Evolutionary conservation across 2,888 invertebrate species (phyloP).

Genomic region (Drosophila prostipennis): DNA sequence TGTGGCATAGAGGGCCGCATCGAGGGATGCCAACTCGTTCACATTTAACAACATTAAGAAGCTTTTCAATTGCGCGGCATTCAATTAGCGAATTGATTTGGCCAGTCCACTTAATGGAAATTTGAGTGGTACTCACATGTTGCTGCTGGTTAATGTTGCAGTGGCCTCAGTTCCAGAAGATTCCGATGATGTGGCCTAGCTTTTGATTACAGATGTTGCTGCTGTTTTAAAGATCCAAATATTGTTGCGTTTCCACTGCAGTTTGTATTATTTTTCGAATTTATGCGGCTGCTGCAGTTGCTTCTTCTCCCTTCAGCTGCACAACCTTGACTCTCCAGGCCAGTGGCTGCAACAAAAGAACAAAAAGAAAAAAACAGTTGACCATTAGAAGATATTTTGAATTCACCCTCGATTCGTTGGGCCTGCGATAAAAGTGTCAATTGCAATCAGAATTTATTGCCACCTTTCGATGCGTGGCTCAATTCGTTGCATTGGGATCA

Average conservation of each 20-base stretch:
- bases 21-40: conserved; percentile 43
- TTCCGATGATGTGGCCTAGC: background rate
- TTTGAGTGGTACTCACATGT: conserved; percentile 44
- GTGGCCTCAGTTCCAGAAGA: background rate
- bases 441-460: conserved; percentile 78
- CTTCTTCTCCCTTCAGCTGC: conserved; percentile 23
- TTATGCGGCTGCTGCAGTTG: conserved; percentile 13
- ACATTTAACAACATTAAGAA: conserved; percentile 65
- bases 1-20: conserved; percentile 3
- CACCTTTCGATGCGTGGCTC: conserved; percentile 55
- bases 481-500: conserved; percentile 53
- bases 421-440: conserved; percentile 80
- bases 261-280: conserved; percentile 1
- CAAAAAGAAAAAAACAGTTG: conserved; percentile 9
- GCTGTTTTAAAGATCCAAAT: too few relatives aligned
- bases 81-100: conserved; percentile 74
- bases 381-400: conserved; percentile 35
- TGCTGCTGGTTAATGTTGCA: conserved; percentile 28
- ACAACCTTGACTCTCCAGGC: conserved; percentile 7
- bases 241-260: too few relatives aligned
- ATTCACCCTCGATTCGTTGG: conserved; percentile 33
- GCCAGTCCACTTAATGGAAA: conserved; percentile 35
- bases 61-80: conserved; percentile 68
- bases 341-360: conserved; percentile 15
- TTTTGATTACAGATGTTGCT: background rate